phyloP scores from a whole-genome alignment of 2,888 invertebrate genomes.

The Cylloceria caligata region DNA sequence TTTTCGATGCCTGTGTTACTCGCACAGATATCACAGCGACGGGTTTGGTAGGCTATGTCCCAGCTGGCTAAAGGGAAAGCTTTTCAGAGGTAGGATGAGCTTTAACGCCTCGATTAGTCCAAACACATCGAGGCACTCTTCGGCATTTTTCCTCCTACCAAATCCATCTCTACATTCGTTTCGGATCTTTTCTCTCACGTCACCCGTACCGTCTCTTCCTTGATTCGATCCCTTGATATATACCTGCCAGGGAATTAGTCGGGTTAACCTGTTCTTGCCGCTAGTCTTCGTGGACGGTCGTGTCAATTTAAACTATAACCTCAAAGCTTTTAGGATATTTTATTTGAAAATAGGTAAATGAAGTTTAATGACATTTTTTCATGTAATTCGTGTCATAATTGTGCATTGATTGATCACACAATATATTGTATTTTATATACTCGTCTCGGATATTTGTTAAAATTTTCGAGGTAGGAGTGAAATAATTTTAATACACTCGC shows the following conservation, averaged over 20 bases:
- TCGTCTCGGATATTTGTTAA: no score
- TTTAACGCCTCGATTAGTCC: conserved; percentile 81
- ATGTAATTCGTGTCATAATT: no score
- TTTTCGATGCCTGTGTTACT: conserved; percentile 37
- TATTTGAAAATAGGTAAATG: no score
- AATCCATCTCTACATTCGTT: conserved; percentile 29
- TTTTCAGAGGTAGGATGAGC: conserved; percentile 65
- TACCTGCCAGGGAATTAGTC: neutral
- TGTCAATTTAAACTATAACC: no score
- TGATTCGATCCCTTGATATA: neutral
- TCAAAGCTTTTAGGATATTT: no score
- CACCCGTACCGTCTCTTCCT: conserved; percentile 18
- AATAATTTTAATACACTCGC: no score
- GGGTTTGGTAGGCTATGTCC: conserved; percentile 16
- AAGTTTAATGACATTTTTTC: no score
- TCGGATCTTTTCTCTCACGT: conserved; percentile 29
- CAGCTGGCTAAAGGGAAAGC: conserved; percentile 53
- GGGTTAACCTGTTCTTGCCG: neutral
- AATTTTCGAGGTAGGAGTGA: no score
- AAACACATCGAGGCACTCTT: conserved; percentile 81
- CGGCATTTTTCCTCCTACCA: conserved; percentile 76
- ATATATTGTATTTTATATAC: no score
- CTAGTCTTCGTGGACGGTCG: no score
- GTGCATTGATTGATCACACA: no score
- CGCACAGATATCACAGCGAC: conserved; percentile 43